Evolutionary conservation across 2,888 invertebrate species (phyloP), one percentile per base, ranked within the genome.

Genomic region (Galeopsomyia nigrocyanea): DNA sequence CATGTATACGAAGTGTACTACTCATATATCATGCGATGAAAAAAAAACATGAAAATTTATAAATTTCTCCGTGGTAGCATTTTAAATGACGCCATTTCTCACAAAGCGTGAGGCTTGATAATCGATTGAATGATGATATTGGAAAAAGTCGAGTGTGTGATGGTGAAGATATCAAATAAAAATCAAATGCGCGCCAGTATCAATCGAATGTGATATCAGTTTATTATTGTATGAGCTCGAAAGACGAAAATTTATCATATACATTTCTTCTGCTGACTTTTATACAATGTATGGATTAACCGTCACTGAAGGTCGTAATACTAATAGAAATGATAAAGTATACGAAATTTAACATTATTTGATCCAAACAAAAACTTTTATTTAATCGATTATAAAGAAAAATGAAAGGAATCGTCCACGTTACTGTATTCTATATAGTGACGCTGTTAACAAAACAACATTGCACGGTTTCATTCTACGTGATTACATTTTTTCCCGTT

Each of bases 1-100:
- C 82, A 82, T 85, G 85, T 86, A 86, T 86, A 85, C 85, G 86
- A 85, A 85, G 81, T 83, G 82, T 86, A 85, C 82, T 83, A 83
- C 83, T 83, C 86, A 86, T 86, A 39, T 39, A 86, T 86, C 85
- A 84, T 83, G 84, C 79, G 80, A 81, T 76, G 76, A 65, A 79
- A 79, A 79, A 79, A 50, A 67, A 70, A 71, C 67, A 70, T 61
- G 68, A 26, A 75, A 73, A 69, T 66, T 71, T 65, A 74, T 71
- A 71, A 71, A 68, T 62, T 70, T 68, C 67, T 73, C 75, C 66
- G 73, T 71, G 74, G 61, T 71, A 76, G 65, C 69, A 75, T 77
- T 78, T 77, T 71, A 78, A 76, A 70, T 74, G 74, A 77, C 71
- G 71, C 75, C 75, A 67, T 80, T 76, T 66, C 71, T 69, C 63